These are phyloP conservation scores for Tachystola acroxantha DNA, from an alignment of 2,888 invertebrate genomes.

Conservation along the genomic window DNA sequence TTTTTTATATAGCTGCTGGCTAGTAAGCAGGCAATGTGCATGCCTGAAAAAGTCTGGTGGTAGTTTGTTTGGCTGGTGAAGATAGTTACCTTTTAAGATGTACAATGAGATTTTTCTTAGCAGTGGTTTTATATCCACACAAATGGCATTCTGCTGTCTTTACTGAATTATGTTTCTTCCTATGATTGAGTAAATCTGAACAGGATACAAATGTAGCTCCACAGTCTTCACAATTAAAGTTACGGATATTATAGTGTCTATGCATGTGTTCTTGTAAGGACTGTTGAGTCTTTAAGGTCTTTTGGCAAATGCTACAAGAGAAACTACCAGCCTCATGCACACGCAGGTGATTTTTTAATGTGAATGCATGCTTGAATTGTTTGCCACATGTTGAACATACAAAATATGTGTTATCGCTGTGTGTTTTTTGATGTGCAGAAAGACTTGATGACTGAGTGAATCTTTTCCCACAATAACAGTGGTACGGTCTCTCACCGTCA, in stretches of 20 bases:
- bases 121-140: constrained; percentile 61
- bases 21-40: too few relatives aligned
- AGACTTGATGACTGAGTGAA: constrained; percentile 67
- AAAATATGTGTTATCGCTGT: constrained; percentile 51
- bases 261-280: constrained; percentile 57
- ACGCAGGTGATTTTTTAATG: constrained; percentile 55
- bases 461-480: constrained; percentile 63
- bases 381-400: constrained; percentile 66
- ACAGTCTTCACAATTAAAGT: constrained; percentile 69
- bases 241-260: constrained; percentile 62
- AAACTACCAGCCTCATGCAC: constrained; percentile 58
- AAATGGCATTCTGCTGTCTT: constrained; percentile 58
- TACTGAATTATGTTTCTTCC: constrained; percentile 45
- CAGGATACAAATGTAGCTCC: constrained; percentile 66
- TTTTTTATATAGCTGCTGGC: too few relatives aligned
- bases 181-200: constrained; percentile 64
- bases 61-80: too few relatives aligned
- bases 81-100: constrained; percentile 70
- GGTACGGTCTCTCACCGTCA: constrained; percentile 62
- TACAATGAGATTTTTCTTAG: constrained; percentile 55
- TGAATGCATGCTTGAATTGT: constrained; percentile 67
- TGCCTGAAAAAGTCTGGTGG: too few relatives aligned
- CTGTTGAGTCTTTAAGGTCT: constrained; percentile 56
- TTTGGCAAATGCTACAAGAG: constrained; percentile 57
- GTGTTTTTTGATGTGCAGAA: constrained; percentile 59